phyloP scores from a whole-genome alignment of 2,797 vertebrate species.

The Mus spretus region DNA sequence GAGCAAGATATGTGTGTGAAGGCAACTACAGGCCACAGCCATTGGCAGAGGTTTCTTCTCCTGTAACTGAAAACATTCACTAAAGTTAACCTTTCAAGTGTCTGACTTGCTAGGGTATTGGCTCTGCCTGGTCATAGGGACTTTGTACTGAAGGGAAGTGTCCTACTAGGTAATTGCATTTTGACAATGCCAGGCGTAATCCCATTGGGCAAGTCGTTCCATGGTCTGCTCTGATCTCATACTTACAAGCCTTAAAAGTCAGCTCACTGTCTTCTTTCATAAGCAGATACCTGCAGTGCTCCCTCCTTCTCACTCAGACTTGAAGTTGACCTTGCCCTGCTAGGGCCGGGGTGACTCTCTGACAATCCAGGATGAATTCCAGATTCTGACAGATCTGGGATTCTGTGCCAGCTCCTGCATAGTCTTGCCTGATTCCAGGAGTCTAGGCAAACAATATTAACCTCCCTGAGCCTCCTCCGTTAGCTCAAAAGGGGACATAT shows the following conservation, averaged over 20 bases:
- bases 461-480: background rate
- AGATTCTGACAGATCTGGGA: background rate
- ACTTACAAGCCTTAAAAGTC: background rate
- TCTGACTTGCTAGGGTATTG: slow-evolving; percentile 63
- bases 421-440: slow-evolving; percentile 6
- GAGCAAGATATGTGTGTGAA: slow-evolving; percentile 23
- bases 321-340: slow-evolving; percentile 49
- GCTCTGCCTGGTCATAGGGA: slow-evolving; percentile 34
- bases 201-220: background rate
- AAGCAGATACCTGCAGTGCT: background rate
- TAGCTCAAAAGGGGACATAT: background rate
- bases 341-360: background rate
- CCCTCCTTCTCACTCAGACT: background rate
- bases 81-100: slow-evolving; percentile 74
- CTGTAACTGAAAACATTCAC: slow-evolving; percentile 66
- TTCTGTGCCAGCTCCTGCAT: background rate
- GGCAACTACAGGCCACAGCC: slow-evolving; percentile 64
- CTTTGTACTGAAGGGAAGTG: background rate
- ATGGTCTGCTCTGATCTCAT: background rate
- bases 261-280: background rate
- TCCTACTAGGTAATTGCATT: slow-evolving; percentile 19
- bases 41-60: slow-evolving; percentile 65
- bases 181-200: background rate
- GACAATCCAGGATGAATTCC: background rate
- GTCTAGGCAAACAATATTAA: slow-evolving; percentile 19